Evolutionary conservation across 2,113 vertebrate species (phyloP).

Genomic region (Plecotus auritus): DNA sequence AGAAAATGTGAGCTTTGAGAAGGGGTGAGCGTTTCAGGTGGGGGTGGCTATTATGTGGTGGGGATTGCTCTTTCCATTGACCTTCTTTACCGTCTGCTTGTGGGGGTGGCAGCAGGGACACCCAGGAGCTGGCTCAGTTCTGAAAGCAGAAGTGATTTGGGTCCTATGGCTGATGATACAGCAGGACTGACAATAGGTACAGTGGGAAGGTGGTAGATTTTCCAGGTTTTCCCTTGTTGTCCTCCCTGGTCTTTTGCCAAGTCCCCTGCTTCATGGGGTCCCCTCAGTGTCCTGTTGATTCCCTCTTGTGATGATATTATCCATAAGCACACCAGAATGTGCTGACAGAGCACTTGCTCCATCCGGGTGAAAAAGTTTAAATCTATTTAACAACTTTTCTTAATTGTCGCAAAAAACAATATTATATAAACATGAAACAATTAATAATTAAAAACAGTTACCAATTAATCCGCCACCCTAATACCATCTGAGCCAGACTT

Average conservation of each 20-base stretch:
- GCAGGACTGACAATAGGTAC: neutral
- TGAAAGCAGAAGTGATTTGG: neutral
- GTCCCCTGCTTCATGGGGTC: rapidly evolving
- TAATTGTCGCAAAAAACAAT: neutral
- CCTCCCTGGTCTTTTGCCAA: neutral
- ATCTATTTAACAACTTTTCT: neutral
- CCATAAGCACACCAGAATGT: neutral
- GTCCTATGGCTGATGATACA: neutral
- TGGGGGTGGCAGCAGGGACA: rapidly evolving
- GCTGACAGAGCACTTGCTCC: neutral
- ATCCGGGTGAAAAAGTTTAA: neutral
- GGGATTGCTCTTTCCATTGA: rapidly evolving
- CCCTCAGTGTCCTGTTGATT: no score
- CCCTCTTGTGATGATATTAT: neutral
- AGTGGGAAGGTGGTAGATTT: neutral
- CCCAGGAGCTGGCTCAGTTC: neutral
- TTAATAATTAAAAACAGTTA: neutral
- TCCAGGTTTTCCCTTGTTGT: neutral
- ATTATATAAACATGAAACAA: neutral
- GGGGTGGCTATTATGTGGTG: rapidly evolving
- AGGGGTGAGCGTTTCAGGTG: neutral
- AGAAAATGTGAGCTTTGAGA: neutral
- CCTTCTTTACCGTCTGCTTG: neutral
- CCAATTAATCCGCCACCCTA: neutral
- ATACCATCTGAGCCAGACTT: neutral